Percentiles rank a stretch among this genome's conserved stretches.
Evolutionary conservation across 2,113 vertebrate genomes (phyloP).

Genomic region (Galeopterus variegatus): DNA sequence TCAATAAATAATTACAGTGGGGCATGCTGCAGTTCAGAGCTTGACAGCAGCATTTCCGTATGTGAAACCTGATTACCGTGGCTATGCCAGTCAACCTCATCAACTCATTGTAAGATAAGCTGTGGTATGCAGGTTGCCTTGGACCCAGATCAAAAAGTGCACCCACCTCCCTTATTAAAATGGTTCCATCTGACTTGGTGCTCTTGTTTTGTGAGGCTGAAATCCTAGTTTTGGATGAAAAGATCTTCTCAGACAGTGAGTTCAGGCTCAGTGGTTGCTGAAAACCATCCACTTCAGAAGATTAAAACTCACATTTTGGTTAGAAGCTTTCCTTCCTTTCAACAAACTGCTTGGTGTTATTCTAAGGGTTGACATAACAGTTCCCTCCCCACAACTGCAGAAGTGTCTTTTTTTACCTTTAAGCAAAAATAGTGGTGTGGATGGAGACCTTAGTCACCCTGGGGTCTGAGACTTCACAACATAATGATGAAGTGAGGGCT

Average conservation of each 20-base stretch:
- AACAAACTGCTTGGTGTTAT: neutral
- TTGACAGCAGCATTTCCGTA: neutral
- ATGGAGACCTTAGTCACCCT: neutral
- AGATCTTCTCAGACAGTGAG: neutral
- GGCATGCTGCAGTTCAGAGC: neutral
- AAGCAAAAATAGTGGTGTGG: neutral
- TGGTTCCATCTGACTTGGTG: neutral
- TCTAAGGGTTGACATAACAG: neutral
- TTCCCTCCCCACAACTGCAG: neutral
- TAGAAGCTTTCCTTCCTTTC: neutral
- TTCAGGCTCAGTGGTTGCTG: neutral
- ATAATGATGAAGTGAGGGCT: neutral
- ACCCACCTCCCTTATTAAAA: neutral
- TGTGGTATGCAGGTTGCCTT: neutral
- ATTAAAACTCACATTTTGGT: neutral
- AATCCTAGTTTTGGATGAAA: neutral
- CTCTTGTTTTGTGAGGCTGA: neutral
- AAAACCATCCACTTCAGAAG: neutral
- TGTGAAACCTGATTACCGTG: neutral
- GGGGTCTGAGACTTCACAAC: neutral
- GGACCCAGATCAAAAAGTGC: neutral
- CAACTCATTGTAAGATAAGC: neutral
- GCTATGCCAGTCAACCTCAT: neutral
- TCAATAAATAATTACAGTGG: neutral
- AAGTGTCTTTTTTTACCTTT: neutral